These are phyloP conservation scores for Alloscopus bannaensis DNA, from an alignment of 2,888 invertebrate species.

Conservation along the genomic window DNA sequence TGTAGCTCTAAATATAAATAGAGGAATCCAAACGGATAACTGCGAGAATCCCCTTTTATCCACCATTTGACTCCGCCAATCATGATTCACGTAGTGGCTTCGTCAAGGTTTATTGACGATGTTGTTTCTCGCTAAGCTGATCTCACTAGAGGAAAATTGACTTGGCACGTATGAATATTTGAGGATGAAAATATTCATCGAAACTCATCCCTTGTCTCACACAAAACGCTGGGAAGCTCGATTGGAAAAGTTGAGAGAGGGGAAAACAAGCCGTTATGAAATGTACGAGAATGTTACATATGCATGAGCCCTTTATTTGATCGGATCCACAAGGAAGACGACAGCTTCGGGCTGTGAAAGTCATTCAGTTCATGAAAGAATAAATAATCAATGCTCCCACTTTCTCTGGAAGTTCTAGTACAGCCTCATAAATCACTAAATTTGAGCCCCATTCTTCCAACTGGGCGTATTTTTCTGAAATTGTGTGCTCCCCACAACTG, in stretches of 20 bases:
- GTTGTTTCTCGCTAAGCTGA: not conserved
- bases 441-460: too few species aligned
- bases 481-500: not conserved
- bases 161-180: too few species aligned
- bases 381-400: not conserved
- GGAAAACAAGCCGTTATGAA: not conserved
- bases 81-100: not conserved
- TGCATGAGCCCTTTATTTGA: not conserved
- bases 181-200: too few species aligned
- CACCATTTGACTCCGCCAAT: conserved; percentile 1
- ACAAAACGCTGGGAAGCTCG: not conserved
- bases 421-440: not conserved
- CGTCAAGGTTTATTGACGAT: not conserved
- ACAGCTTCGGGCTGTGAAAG: not conserved
- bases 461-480: not conserved
- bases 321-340: not conserved
- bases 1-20: not conserved
- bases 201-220: not conserved
- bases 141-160: too few species aligned
- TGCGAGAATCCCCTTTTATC: conserved; percentile 4
- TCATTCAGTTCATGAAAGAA: not conserved
- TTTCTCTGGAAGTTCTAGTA: not conserved
- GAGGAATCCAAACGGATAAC: not conserved
- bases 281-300: not conserved
- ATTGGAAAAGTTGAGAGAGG: not conserved